Conservation (phyloP, 2,888 invertebrate species). For the Amblyteles armatorius region DNA sequence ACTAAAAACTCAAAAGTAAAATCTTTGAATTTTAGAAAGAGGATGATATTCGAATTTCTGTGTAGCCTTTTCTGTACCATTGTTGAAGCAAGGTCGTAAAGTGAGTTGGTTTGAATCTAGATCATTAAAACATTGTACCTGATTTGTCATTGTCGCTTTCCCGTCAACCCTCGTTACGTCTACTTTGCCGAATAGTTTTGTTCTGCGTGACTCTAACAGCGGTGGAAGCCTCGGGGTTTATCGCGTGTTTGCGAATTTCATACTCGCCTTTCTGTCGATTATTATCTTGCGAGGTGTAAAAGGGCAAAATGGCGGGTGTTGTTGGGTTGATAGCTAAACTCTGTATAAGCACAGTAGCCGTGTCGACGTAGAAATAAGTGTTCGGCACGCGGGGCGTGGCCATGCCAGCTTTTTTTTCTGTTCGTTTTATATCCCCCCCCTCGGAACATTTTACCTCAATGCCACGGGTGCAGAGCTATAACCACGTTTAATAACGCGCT, state of each 20-base stretch:
- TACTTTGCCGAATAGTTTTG: slow-evolving; percentile 31
- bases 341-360: slow-evolving; percentile 5
- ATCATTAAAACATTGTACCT: neutral
- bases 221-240: slow-evolving; percentile 8
- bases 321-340: slow-evolving; percentile 14
- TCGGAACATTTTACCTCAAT: slow-evolving; percentile 6
- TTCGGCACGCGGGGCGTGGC: slow-evolving; percentile 69
- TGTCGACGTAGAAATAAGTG: slow-evolving; percentile 58
- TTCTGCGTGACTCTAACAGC: slow-evolving; percentile 41
- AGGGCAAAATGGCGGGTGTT: slow-evolving; percentile 72
- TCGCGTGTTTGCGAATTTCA: slow-evolving; percentile 43
- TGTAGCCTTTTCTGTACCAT: neutral
- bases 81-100: neutral
- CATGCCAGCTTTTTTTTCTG: slow-evolving; percentile 29
- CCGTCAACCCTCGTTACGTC: slow-evolving; percentile 20
- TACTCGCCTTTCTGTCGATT: slow-evolving; percentile 59
- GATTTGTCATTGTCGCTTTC: slow-evolving; percentile 17
- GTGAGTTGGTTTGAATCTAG: slow-evolving; percentile 7
- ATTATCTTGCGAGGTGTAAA: slow-evolving; percentile 74
- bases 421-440: neutral
- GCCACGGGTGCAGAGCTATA: slow-evolving; percentile 56
- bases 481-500: slow-evolving; percentile 69
- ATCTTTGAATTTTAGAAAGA: neutral
- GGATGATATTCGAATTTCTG: neutral
- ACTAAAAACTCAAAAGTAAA: neutral